A percentile compares a stretch with the other conserved stretches of the same genome.
phyloP scores from a whole-genome alignment of 2,113 vertebrate species.

The Eonycteris spelaea region DNA sequence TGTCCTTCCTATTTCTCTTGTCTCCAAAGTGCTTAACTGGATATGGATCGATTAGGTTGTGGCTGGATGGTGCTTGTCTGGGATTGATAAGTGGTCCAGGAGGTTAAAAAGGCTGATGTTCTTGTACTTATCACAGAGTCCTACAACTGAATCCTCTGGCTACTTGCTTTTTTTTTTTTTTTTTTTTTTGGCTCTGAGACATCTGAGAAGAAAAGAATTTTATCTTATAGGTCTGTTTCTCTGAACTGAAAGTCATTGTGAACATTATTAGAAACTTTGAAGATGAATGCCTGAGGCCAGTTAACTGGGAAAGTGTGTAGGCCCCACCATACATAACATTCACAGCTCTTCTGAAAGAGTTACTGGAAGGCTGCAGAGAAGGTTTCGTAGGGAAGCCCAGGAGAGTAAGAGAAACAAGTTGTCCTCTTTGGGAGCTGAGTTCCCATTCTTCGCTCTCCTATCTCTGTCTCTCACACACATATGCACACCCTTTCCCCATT shows the following conservation, averaged over 20 bases:
- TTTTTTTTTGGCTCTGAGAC: constrained; percentile 48
- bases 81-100: neutral
- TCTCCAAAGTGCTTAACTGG: neutral
- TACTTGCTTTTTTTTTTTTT: constrained; percentile 56
- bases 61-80: neutral
- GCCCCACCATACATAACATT: constrained; percentile 67
- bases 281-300: constrained; percentile 72
- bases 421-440: neutral
- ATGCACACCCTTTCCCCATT: neutral
- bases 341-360: constrained; percentile 60
- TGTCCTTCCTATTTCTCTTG: neutral
- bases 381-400: neutral
- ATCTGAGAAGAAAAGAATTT: constrained; percentile 42
- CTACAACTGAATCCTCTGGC: constrained; percentile 71
- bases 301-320: constrained; percentile 73
- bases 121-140: constrained; percentile 31
- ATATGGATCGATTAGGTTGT: neutral
- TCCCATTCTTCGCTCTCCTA: neutral
- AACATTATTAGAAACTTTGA: constrained; percentile 76
- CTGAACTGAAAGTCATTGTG: constrained; percentile 77
- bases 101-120: neutral
- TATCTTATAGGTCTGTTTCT: constrained; percentile 67
- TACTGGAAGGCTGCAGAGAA: rapidly evolving
- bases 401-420: neutral
- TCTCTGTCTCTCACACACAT: neutral